A percentile compares a stretch with the other conserved stretches of the same genome.
phyloP scores from a whole-genome alignment of 2,797 vertebrate genomes.

The Gambelia wislizenii region DNA sequence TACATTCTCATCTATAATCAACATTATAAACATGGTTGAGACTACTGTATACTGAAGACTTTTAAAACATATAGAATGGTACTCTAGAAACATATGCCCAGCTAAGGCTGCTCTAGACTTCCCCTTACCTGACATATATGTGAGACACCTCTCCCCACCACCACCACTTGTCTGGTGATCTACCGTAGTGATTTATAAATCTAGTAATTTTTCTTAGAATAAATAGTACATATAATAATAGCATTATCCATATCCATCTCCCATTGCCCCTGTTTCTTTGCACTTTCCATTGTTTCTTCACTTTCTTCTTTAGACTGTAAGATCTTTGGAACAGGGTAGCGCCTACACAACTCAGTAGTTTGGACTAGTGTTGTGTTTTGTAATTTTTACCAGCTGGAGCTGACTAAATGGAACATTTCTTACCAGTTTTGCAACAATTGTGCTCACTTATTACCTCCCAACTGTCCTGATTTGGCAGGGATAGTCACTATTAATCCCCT shows the following conservation, averaged over 20 bases:
- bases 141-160: background rate
- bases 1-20: background rate
- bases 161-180: too few relatives aligned
- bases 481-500: too few relatives aligned
- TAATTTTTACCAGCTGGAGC: too few relatives aligned
- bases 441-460: too few relatives aligned
- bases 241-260: background rate
- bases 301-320: too few relatives aligned
- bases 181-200: too few relatives aligned
- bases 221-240: too few relatives aligned
- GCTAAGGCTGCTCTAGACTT: background rate
- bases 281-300: too few relatives aligned
- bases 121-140: background rate
- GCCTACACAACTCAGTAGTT: background rate
- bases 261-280: background rate
- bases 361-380: too few relatives aligned
- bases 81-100: background rate
- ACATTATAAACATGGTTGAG: background rate
- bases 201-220: too few relatives aligned
- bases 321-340: background rate
- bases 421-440: background rate
- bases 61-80: background rate
- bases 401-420: background rate
- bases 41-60: background rate
- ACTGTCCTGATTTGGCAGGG: too few relatives aligned